Percentiles rank a stretch among this genome's conserved stretches.
phyloP scores from a whole-genome alignment of 2,113 vertebrate species.

The Nycticebus coucang region DNA sequence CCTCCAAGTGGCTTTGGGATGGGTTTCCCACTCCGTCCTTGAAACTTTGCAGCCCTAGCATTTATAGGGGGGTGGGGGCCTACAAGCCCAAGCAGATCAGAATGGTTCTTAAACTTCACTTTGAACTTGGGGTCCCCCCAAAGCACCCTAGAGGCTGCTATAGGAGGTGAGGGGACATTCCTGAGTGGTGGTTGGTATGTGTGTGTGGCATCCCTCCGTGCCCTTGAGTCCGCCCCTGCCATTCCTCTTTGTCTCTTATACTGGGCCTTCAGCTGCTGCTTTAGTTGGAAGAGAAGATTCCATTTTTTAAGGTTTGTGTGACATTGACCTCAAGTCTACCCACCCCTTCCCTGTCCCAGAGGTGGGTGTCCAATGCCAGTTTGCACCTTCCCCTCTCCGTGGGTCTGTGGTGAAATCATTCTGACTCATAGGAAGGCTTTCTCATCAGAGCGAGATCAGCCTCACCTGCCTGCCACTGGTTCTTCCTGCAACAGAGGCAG shows the following conservation, averaged over 20 bases:
- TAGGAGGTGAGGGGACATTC: fast-evolving
- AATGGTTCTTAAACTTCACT: not conserved
- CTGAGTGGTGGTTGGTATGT: not conserved
- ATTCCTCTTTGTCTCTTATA: not conserved
- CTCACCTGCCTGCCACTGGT: not conserved
- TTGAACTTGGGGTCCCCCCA: not conserved
- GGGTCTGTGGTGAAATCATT: not conserved
- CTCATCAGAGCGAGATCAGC: fast-evolving
- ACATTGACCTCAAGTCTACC: not conserved
- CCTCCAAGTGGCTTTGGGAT: too few relatives aligned
- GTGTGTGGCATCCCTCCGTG: not conserved
- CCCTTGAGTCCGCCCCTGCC: fast-evolving
- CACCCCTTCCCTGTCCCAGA: not conserved
- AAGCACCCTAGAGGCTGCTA: not conserved
- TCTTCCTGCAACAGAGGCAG: not conserved
- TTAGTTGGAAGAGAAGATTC: not conserved
- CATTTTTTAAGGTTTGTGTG: not conserved
- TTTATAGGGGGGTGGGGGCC: not conserved
- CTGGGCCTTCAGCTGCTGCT: fast-evolving
- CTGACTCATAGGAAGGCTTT: not conserved
- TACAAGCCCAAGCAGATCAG: not conserved
- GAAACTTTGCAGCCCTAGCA: not conserved
- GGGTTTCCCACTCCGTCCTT: not conserved
- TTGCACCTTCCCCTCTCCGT: not conserved
- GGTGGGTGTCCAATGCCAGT: not conserved